Percentiles rank a stretch among this genome's conserved stretches.
These are phyloP conservation scores for Lasioglossum vierecki DNA, from an alignment of 2,888 invertebrate species.

Conservation along the genomic window DNA sequence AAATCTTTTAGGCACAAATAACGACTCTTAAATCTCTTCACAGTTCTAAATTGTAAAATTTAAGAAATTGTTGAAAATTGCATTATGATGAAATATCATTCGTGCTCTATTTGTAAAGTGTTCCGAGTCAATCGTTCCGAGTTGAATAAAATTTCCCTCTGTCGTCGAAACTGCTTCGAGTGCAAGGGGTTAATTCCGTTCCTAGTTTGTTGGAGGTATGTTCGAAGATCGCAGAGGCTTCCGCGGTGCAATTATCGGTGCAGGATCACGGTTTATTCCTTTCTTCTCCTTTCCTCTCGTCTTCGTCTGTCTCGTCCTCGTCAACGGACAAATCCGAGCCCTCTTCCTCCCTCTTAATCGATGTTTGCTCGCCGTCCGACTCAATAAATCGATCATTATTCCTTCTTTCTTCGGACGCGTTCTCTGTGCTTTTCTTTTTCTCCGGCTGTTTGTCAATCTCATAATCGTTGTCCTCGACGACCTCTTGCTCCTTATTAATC, in stretches of 20 bases:
- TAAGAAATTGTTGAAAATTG: neutral
- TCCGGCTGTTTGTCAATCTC: slow-evolving; percentile 45
- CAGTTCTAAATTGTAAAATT: no score
- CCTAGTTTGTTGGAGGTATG: neutral
- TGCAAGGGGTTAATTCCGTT: neutral
- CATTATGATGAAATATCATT: neutral
- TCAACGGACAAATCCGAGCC: slow-evolving; percentile 61
- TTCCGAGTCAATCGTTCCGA: no score
- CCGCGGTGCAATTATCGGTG: neutral
- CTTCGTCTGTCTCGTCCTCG: slow-evolving; percentile 65
- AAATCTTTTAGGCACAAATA: neutral
- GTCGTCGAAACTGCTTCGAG: neutral
- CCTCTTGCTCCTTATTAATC: slow-evolving; percentile 41
- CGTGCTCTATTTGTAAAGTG: neutral
- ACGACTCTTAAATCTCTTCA: neutral
- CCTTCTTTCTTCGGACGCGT: slow-evolving; percentile 20
- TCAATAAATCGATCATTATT: slow-evolving; percentile 26
- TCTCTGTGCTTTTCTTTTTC: slow-evolving; percentile 17
- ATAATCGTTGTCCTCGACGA: slow-evolving; percentile 51
- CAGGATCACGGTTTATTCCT: slow-evolving; percentile 42
- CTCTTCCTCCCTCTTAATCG: slow-evolving; percentile 38
- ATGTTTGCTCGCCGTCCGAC: slow-evolving; percentile 29
- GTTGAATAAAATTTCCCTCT: neutral
- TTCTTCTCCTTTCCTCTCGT: slow-evolving; percentile 50
- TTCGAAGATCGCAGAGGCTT: neutral